A percentile compares a stretch with the other conserved stretches of the same genome.
phyloP scores from a whole-genome alignment of 2,888 invertebrate species.

The Bombylius discolor region DNA sequence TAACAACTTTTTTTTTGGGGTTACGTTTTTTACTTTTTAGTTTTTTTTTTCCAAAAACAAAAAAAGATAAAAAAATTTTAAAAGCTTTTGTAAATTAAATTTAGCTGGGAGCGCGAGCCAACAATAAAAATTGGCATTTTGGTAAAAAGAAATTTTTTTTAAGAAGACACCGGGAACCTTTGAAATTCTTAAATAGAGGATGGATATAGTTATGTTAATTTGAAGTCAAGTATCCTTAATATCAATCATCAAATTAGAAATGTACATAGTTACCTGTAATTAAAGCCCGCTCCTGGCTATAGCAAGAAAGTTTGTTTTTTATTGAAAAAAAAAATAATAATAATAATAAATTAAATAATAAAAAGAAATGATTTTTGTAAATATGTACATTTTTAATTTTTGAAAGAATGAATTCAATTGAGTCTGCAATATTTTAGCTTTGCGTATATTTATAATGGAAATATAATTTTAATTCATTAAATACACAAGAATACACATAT shows the following conservation, averaged over 20 bases:
- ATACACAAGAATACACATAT: no score
- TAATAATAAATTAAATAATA: neutral
- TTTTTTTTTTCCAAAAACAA: no score
- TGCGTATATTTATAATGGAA: no score
- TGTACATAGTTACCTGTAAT: neutral
- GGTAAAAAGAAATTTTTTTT: neutral
- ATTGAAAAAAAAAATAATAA: no score
- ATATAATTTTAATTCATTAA: no score
- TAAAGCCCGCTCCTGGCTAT: conserved; percentile 32
- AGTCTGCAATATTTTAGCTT: neutral
- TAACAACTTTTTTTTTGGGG: no score
- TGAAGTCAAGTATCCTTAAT: no score
- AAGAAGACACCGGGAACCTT: no score
- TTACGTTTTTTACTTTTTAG: no score
- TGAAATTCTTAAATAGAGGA: no score
- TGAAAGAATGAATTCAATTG: no score
- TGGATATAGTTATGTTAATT: no score
- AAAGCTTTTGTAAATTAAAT: neutral
- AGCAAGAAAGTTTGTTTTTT: neutral
- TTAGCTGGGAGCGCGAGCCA: conserved; percentile 14
- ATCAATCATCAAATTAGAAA: neutral
- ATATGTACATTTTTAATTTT: neutral
- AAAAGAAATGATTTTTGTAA: neutral
- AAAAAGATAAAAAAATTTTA: neutral
- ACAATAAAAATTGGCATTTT: conserved; percentile 5